Evolutionary conservation across 2,113 vertebrate genomes (phyloP).

Genomic region (Columba livia): DNA sequence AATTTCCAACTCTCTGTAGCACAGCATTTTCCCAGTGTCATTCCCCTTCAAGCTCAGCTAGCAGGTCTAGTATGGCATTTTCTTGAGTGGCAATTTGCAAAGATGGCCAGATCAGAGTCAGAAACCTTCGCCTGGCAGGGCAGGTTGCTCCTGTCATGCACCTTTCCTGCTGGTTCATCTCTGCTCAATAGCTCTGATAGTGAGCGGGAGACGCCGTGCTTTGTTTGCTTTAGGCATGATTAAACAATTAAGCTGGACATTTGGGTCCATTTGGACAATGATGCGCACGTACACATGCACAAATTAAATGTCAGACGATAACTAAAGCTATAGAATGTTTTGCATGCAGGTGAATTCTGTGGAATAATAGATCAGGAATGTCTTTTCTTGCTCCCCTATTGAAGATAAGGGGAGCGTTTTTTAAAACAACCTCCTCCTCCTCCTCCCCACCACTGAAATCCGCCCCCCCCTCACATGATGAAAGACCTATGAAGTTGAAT

Average conservation of each 20-base stretch:
- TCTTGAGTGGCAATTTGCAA: background rate
- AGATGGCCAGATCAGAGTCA: background rate
- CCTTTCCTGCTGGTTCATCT: background rate
- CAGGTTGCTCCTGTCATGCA: background rate
- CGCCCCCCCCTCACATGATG: constrained; percentile 37
- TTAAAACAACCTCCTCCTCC: background rate
- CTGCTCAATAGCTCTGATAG: background rate
- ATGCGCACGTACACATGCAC: background rate
- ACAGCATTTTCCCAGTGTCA: background rate
- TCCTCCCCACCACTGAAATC: background rate
- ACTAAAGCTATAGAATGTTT: background rate
- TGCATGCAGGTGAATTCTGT: constrained; percentile 55
- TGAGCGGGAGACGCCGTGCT: background rate
- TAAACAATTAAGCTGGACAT: background rate
- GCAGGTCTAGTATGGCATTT: background rate
- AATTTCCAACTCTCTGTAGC: background rate
- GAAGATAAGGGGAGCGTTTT: constrained; percentile 2
- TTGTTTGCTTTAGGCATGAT: constrained; percentile 4
- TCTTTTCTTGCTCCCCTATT: constrained; percentile 34
- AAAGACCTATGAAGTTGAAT: constrained; percentile 82
- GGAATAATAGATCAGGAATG: constrained; percentile 12
- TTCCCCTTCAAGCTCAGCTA: background rate
- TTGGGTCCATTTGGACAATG: background rate
- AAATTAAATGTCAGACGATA: background rate
- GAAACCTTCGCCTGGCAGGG: background rate